Evolutionary conservation across 2,113 vertebrate species (phyloP).

Genomic region (Melanostigma gelatinosum): DNA sequence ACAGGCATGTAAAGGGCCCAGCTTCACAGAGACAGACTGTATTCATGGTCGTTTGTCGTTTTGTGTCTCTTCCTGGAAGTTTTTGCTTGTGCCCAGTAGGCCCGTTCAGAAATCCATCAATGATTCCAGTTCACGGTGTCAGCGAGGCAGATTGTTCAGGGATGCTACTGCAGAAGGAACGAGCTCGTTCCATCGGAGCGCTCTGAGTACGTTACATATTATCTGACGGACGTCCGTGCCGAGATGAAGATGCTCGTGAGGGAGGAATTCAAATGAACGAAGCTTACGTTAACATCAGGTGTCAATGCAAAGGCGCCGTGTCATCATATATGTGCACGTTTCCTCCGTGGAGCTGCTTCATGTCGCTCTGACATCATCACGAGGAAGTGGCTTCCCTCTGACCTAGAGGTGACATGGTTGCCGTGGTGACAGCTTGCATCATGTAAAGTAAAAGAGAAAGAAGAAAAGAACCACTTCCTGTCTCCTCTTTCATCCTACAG

Average conservation of each 20-base stretch:
- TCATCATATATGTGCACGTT: background rate
- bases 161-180: no score
- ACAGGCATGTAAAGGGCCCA: no score
- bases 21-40: no score
- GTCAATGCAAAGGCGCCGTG: background rate
- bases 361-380: background rate
- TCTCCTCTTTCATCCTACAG: slow-evolving; percentile 12
- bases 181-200: no score
- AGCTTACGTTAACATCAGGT: background rate
- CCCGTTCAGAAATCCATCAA: no score
- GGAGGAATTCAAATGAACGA: no score
- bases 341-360: background rate
- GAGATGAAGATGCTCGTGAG: background rate
- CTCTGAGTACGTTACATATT: background rate
- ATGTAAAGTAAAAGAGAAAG: background rate
- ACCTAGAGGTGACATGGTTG: slow-evolving; percentile 25
- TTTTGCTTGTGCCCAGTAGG: no score
- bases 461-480: background rate
- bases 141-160: no score
- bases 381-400: slow-evolving; percentile 4
- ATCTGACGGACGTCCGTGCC: background rate
- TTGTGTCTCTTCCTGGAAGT: background rate
- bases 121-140: no score
- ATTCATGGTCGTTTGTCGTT: background rate
- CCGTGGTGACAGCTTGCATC: slow-evolving; percentile 26